Conservation (phyloP, 2,888 invertebrate species). For the Idaea aversata region DNA sequence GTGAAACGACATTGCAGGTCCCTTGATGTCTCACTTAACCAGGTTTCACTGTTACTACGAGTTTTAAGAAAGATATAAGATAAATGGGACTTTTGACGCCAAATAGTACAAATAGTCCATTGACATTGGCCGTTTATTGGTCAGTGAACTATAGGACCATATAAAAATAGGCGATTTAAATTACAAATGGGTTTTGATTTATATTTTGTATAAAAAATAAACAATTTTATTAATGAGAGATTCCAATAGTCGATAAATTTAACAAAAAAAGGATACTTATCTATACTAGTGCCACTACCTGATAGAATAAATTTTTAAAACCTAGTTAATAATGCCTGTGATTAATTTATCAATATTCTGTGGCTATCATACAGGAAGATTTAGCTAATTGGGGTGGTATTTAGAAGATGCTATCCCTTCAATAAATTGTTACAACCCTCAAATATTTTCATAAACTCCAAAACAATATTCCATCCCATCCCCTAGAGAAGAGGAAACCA, state of each 20-base stretch:
- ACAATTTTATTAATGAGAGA: not conserved
- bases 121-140: not conserved
- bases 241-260: not conserved
- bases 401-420: not conserved
- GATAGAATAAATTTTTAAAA: not conserved
- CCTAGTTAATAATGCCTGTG: too few species aligned
- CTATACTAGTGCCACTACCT: not conserved
- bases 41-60: too few species aligned
- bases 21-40: too few species aligned
- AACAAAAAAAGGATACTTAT: not conserved
- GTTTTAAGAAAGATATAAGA: not conserved
- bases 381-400: not conserved
- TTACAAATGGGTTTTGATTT: not conserved
- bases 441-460: not conserved
- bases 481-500: slow-evolving; percentile 59
- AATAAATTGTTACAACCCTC: not conserved
- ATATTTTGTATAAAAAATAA: not conserved
- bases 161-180: not conserved
- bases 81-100: not conserved
- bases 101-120: not conserved
- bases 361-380: not conserved
- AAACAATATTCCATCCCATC: not conserved
- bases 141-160: not conserved
- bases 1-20: too few species aligned
- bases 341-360: too few species aligned